A percentile compares a stretch with the other conserved stretches of the same genome.
Evolutionary conservation across 1,140 invertebrate species (phyloP).

Genomic region (Formica selysi): DNA sequence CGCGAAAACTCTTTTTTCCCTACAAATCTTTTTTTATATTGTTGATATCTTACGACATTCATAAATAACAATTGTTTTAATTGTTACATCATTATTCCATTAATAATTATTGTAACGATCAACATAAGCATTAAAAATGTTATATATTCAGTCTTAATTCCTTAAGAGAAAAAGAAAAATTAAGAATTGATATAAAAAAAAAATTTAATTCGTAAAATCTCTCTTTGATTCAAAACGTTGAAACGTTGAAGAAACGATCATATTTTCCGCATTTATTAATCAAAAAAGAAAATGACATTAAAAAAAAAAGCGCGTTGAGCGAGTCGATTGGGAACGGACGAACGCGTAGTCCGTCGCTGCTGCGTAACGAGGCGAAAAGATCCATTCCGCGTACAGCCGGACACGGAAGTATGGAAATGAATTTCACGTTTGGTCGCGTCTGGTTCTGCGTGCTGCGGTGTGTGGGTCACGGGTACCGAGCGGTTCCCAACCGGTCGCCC

Average conservation of each 20-base stretch:
- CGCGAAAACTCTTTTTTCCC: background rate
- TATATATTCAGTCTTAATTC: too few species aligned
- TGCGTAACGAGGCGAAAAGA: constrained; percentile 59
- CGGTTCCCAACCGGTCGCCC: constrained; percentile 34
- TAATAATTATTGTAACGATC: background rate
- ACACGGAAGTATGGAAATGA: constrained; percentile 65
- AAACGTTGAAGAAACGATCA: background rate
- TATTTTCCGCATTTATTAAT: background rate
- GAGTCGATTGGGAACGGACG: constrained; percentile 17
- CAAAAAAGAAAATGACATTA: background rate
- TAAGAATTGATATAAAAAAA: background rate
- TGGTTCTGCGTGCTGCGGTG: constrained; percentile 57
- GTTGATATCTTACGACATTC: background rate
- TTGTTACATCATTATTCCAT: background rate
- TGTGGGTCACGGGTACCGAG: constrained; percentile 45
- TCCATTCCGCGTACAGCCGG: constrained; percentile 51
- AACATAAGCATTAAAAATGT: background rate
- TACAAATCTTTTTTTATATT: background rate
- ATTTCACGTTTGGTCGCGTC: constrained; percentile 70
- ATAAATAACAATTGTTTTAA: background rate
- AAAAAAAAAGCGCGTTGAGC: background rate
- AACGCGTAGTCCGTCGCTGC: constrained; percentile 43
- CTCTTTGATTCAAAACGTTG: background rate
- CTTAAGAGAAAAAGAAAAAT: too few species aligned
- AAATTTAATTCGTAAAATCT: background rate